Evolutionary conservation across 2,113 vertebrate species (phyloP), one percentile per base, ranked within the genome.

Genomic region (Rhinolophus sinicus): DNA sequence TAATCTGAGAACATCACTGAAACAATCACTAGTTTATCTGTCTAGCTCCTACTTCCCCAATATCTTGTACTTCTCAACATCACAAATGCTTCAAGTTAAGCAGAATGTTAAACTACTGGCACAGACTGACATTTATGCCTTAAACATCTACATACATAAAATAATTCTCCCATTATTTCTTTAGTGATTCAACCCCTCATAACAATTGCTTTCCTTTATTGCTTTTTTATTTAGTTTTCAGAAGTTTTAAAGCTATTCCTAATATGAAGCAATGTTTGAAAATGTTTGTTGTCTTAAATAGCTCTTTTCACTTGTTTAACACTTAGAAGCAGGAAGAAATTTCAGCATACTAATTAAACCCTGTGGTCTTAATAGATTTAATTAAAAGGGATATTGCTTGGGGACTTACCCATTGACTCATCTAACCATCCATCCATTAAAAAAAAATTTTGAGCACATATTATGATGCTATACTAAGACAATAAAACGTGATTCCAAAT

Each of bases 131-230:
- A 62, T 95, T 95, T 94, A 91, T 87, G 88, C 96, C 93, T 94
- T 97, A 96, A 97, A 96, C 78, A 92, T 97, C 94, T 96, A 94
- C 93, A 96, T 93, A 98, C 77, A 97, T 85, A 82, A 96, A 97
- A 96, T 94, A 98, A 96, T 94, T 88, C 83, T 96, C 80, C 83
- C 96, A 93, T 96, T 85, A 95, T 97, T 92, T 97, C 93, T 95
- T 97, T 84, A 96, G 89, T 96, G 88, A 97, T 96, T 94, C 95
- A 96, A 92, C 64, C 62, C 64, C 97, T 95, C 97, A 73, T 91
- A 96, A 96, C 96, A 98, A 96, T 98, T 98, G 88, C 95, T 98
- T 97, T 96, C 93, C 95, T 97, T 98, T 97, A 98, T 98, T 98
- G 90, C 96, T 97, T 98, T 97, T 98, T 96, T 97, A 88, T 97